Percentiles rank a stretch among this genome's conserved stretches.
Evolutionary conservation across 2,888 invertebrate genomes (phyloP).

Genomic region (Diplazon laetatorius): DNA sequence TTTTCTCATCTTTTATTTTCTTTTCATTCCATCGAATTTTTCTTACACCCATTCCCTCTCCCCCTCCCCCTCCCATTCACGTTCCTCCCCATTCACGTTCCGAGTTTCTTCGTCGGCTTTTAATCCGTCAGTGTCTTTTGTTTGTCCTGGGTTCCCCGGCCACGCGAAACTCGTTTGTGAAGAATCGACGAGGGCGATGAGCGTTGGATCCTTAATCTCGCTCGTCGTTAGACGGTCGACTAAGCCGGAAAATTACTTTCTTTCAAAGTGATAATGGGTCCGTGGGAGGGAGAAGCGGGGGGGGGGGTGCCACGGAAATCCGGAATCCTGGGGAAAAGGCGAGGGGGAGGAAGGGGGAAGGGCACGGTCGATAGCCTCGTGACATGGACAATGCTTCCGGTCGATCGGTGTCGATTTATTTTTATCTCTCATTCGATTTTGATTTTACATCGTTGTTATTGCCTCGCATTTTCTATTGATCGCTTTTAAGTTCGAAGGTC

Average conservation of each 20-base stretch:
- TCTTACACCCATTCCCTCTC: neutral
- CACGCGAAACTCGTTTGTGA: conserved; percentile 60
- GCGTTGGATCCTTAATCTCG: conserved; percentile 63
- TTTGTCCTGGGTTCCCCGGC: neutral
- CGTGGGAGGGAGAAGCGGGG: conserved; percentile 57
- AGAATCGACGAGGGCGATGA: conserved; percentile 51
- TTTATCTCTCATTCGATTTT: too few relatives aligned
- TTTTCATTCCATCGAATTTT: neutral
- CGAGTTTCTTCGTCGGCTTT: conserved; percentile 16
- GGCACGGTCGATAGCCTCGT: conserved; percentile 9
- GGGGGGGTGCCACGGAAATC: neutral
- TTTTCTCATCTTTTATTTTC: neutral
- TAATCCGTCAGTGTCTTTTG: conserved; percentile 17
- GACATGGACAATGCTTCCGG: conserved; percentile 66
- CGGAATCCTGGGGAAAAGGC: neutral
- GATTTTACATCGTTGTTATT: too few relatives aligned
- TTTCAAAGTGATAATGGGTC: conserved; percentile 68
- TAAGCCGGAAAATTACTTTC: conserved; percentile 71
- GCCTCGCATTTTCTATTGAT: too few relatives aligned
- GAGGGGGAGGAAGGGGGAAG: neutral
- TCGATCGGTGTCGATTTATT: conserved; percentile 42
- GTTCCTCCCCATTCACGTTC: neutral
- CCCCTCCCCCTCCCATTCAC: too few relatives aligned
- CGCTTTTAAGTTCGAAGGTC: too few relatives aligned
- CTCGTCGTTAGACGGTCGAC: conserved; percentile 62